These are phyloP conservation scores for Hafferia zeledoni DNA, from an alignment of 2,797 vertebrate genomes.

Conservation along the genomic window DNA sequence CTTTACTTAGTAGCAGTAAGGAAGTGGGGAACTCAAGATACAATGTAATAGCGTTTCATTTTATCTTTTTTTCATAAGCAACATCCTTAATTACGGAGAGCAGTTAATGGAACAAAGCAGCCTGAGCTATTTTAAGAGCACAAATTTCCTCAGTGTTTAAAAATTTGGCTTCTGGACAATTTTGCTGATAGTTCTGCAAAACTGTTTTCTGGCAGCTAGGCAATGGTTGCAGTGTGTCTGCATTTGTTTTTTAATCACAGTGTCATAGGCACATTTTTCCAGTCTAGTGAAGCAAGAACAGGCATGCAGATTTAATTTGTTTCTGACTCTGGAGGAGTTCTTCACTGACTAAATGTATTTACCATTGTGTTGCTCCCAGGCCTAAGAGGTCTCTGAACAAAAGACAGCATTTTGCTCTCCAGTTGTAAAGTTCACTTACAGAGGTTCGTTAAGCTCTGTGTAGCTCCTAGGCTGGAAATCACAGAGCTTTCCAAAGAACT, in stretches of 20 bases:
- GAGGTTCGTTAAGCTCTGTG: neutral
- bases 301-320: conserved; percentile 33
- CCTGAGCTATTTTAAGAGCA: conserved; percentile 13
- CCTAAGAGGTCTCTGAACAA: neutral
- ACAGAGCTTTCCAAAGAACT: neutral
- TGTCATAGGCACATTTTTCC: conserved; percentile 42
- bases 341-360: neutral
- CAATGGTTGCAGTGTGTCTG: neutral
- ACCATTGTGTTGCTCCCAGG: neutral
- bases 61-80: neutral
- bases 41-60: neutral
- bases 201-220: conserved; percentile 23
- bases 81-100: conserved; percentile 11
- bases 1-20: neutral
- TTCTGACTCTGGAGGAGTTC: neutral
- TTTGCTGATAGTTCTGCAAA: conserved; percentile 49
- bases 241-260: conserved; percentile 50
- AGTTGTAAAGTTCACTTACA: neutral
- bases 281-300: conserved; percentile 41
- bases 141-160: conserved; percentile 8
- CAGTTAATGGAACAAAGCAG: neutral
- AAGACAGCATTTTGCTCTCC: neutral
- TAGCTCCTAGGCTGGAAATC: neutral
- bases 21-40: neutral
- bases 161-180: conserved; percentile 42